Base-by-base conservation (phyloP, 2,888 invertebrate species). In the Cheilosia urbana region DNA sequence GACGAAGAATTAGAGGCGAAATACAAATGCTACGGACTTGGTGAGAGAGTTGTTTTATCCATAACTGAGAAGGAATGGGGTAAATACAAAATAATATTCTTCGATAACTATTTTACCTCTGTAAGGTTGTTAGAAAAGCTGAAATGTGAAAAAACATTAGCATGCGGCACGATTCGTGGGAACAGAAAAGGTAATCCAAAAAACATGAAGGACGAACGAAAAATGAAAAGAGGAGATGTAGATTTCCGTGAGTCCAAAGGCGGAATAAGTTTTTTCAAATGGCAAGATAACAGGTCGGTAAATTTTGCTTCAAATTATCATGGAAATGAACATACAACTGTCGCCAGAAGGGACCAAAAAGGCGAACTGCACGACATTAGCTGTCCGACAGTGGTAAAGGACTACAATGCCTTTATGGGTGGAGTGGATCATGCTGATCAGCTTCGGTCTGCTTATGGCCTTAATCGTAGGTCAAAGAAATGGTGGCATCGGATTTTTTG, bases 341-440 rank as follows among this genome's bases (percentile, higher is more conserved):
- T 45, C n/a, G 47, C 47, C 47, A 47, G 47, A n/a, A n/a, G n/a
- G n/a, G n/a, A n/a, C n/a, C n/a, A n/a, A n/a, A 47, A 47, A 17
- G 47, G 30, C 51, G 51, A 24, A 21, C 21, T 55, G 27, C 27
- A 27, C 5, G 27, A 27, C 27, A 27, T 27, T 13, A 53, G 27
- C 15, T 75, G 66, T 40, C 76, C 85, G 24, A 49, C 21, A 27
- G 68, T 57, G 40, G 37, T 77, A 11, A 80, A 62, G 34, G 62
- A 85, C 30, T 80, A 76, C 40, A 85, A 85, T 42, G 11, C 72
- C 6, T 80, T 80, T 68, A 85, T 80, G 72, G 63, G 60, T 15
- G 76, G 76, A 62, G 62, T 85, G 13, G 76, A 76, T 42, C 76
- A 80, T 55, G 63, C 73, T 21, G 77, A 87, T 69, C 77, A 79